phyloP scores from a whole-genome alignment of 1,140 invertebrate genomes.

The Drosophila nikananu region DNA sequence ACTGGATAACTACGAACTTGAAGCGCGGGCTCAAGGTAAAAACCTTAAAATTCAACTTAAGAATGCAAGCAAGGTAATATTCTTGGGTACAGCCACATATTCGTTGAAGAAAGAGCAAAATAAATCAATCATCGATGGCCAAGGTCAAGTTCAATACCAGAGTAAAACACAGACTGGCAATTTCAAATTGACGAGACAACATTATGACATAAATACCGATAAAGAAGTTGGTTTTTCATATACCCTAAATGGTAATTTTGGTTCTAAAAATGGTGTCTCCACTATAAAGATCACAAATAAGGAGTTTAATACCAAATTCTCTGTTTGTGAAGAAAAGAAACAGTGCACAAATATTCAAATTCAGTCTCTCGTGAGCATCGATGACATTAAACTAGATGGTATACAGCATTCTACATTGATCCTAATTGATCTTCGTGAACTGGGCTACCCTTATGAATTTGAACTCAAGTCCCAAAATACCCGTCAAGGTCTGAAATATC shows the following conservation, averaged over 20 bases:
- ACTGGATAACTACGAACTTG: conserved; percentile 88
- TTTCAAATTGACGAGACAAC: conserved; percentile 90
- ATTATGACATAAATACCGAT: conserved; percentile 87
- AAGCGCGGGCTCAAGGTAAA: conserved; percentile 89
- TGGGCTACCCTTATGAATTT: conserved; percentile 90
- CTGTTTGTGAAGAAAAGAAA: conserved; percentile 91
- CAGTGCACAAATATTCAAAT: conserved; percentile 91
- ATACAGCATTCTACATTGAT: conserved; percentile 87
- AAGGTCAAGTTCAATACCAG: conserved; percentile 87
- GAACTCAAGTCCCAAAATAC: conserved; percentile 88
- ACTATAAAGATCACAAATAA: conserved; percentile 90
- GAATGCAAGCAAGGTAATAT: conserved; percentile 88
- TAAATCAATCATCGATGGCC: conserved; percentile 90
- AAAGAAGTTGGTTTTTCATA: conserved; percentile 88
- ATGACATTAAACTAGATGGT: conserved; percentile 62
- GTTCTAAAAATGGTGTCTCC: conserved; percentile 86
- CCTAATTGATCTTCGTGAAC: conserved; percentile 89
- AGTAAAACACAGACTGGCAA: conserved; percentile 89
- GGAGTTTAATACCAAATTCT: conserved; percentile 89
- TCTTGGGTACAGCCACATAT: conserved; percentile 89
- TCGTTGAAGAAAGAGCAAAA: conserved; percentile 89
- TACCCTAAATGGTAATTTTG: conserved; percentile 86
- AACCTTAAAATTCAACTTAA: conserved; percentile 88
- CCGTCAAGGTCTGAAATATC: conserved; percentile 87
- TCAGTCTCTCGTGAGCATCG: conserved; percentile 85